Conservation (phyloP, 2,797 vertebrate species). For the Fistularia tabacaria region DNA sequence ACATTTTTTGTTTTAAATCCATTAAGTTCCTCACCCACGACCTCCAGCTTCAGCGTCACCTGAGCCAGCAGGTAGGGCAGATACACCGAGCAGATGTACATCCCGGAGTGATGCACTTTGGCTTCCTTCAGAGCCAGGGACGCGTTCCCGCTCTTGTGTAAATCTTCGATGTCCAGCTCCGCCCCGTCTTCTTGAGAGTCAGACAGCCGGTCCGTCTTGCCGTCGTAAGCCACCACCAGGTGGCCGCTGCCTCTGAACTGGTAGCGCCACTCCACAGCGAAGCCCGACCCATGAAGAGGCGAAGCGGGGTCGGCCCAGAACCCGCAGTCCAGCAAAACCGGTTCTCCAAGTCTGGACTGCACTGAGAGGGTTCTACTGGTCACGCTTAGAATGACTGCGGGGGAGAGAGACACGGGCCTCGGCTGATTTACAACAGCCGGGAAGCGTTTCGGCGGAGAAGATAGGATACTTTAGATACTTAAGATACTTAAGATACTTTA, state of each 20-base stretch:
- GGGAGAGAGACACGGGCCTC: neutral
- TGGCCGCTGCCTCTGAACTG: constrained; percentile 81
- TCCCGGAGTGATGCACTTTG: constrained; percentile 73
- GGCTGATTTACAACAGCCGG: neutral
- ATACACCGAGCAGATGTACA: constrained; percentile 81
- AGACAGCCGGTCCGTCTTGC: constrained; percentile 61
- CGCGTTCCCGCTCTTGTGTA: constrained; percentile 73
- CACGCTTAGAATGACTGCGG: constrained; percentile 78
- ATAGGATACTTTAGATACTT: no score
- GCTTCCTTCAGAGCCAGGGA: constrained; percentile 76
- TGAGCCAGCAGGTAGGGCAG: constrained; percentile 82
- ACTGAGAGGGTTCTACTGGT: constrained; percentile 64
- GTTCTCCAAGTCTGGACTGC: constrained; percentile 67
- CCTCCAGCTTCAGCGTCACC: constrained; percentile 77
- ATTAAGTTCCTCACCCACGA: constrained; percentile 70
- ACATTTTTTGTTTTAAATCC: no score
- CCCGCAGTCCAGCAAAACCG: constrained; percentile 75
- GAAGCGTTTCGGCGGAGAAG: neutral
- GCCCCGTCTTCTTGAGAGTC: constrained; percentile 38
- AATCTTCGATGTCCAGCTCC: constrained; percentile 47
- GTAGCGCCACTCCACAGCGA: constrained; percentile 86
- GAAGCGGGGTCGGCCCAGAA: constrained; percentile 70
- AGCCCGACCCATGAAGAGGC: constrained; percentile 59
- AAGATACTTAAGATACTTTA: no score
- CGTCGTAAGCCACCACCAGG: constrained; percentile 78